Evolutionary conservation across 1,140 invertebrate species (phyloP), one percentile per base, ranked within the genome.

Genomic region (Cyrtorhinus lividipennis): DNA sequence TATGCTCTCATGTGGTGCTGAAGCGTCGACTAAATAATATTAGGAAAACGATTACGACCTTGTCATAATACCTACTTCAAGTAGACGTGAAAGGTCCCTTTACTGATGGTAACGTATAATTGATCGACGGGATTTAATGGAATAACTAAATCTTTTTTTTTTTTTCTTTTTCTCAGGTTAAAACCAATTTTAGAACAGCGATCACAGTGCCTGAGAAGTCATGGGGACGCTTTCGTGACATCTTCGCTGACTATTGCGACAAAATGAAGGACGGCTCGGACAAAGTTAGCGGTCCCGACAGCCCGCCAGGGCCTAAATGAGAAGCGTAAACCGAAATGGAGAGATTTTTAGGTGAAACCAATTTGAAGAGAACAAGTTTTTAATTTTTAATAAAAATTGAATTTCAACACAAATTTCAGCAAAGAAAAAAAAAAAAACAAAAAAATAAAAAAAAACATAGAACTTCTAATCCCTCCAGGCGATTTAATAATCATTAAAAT

Each of bases 141-240:
- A n/a, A n/a, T n/a, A n/a, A n/a, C n/a, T n/a, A n/a, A n/a, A n/a
- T n/a, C n/a, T n/a, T n/a, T n/a, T n/a, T n/a, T n/a, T n/a, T 59
- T 53, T 20, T 62, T 61, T 68, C 65, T 22, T 57, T 65, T 64
- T 76, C 73, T 5, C 74, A 95, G 91, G 94, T 96, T 66, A 94
- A 96, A 76, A 92, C 90, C 71, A 95, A 95, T 78, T 96, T 95
- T 79, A 88, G 94, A 77, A 95, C 93, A 71, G 92, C 94, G 67
- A 95, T 98, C 74, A 98, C 94, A 68, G 92, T 98, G 74, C 94
- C 94, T 67, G 94, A 98, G 76, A 93, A 95, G 76, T 95, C 93
- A 67, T 98, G 94, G 94, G 83, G 84, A 64, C 85, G 90, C 69
- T 96, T 97, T 82, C 86, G 93, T 68, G 94, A 98, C 78, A 92